Base-by-base conservation (phyloP, 2,797 vertebrate genomes). In the Atherinosoma microstoma region DNA sequence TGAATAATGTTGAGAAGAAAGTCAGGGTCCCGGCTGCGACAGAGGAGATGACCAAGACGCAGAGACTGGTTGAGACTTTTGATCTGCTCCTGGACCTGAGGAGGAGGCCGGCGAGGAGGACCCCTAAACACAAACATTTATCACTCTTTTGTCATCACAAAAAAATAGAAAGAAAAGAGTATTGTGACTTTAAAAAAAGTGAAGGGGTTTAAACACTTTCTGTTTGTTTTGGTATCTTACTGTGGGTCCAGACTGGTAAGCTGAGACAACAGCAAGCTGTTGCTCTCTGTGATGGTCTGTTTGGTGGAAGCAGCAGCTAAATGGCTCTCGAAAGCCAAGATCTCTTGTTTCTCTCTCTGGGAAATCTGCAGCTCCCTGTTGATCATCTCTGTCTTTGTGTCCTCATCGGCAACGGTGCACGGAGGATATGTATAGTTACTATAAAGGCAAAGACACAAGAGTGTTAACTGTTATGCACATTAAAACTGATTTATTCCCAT, bases 1-100 rank as follows among this genome's bases (percentile, higher is more conserved):
- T 99, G 98, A 78, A 99, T 99, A 86, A 99, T 99, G 94, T 98
- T 96, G 60, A 99, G 96, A 10, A 99, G 95, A 66, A 99, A 99
- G 87, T 99, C 98, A 0, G 98, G 98, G 80, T 94, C 97, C 22
- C 98, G 96, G 82, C 98, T 99, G 56, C 98, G 96, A 58, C 98
- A 99, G 10, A 99, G 94, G 13, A 99, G 96, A 84, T 99, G 98
- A 6, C 98, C 98, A 0, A 99, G 92, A 49, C 96, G 97, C 60
- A 99, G 94, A 0, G 97, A 98, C 91, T 99, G 97, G 90, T 99
- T 99, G 62, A 99, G 95, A 78, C 87, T 96, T 69, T 99, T 99
- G 15, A 99, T 94, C 79, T 99, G 98, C 72, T 99, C 98, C 87
- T 98, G 95, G 68, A 99, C 94, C 6, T 94, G 95, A 1, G 97